Base-by-base conservation (phyloP, 2,113 vertebrate genomes). In the Dendrocopos noguchii region DNA sequence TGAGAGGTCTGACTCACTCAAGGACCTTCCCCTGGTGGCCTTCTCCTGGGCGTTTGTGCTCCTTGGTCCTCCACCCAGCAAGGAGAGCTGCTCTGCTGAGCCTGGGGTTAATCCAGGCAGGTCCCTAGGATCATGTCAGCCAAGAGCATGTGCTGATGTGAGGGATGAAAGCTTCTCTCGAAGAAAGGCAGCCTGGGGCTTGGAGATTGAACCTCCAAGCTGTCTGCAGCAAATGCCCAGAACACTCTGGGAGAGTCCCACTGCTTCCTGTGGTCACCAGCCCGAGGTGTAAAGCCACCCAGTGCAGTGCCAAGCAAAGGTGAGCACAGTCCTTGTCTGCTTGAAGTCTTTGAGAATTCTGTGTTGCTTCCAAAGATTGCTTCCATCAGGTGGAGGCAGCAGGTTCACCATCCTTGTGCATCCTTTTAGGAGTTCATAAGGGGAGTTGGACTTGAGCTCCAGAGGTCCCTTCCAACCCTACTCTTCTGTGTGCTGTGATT, bases 1-100 rank as follows among this genome's bases (percentile, higher is more conserved):
- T 53, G 33, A 67, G 56, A 17, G 13, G 24, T 4, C 27, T 7
- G n/a, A 3, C 14, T 9, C 5, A 0, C 71, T 31, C 27, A 0
- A 20, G 83, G n/a, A 67, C 47, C 60, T 67, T 50, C 47, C 24
- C 36, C 31, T 2, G 2, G 52, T 5, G 4, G 33, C 36, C 34
- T 36, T 31, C 52, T 31, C 11, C n/a, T 3, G 3, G 65, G 15
- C 22, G 2, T 36, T 3, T 22, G 5, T 50, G 22, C 65, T 34
- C 19, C 20, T 46, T 3, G 27, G 5, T 50, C 27, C 65, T 34
- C 24, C 20, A 2, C 15, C 70, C 66, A 31, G 60, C 42, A 14
- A 4, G 17, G 25, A 6, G 68, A n/a, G 60, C 20, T 4, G 33
- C 6, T 15, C 39, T 27, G 47, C 31, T 3, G 56, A 34, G 33